Conservation (phyloP, 2,113 vertebrate species). For the Telmatochromis sp. region DNA sequence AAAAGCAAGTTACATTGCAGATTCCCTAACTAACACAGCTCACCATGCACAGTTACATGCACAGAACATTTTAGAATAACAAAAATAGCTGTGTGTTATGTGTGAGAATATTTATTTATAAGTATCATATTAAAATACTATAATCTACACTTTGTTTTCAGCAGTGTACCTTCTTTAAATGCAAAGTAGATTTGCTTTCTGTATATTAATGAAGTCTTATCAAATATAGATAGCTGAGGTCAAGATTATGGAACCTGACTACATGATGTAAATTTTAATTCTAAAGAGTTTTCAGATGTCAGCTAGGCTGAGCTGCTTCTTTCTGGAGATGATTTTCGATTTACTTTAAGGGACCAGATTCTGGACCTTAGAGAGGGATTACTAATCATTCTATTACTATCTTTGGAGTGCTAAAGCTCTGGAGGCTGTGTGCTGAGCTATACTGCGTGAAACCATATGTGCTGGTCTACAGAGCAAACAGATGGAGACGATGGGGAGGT, state of each 20-base stretch:
- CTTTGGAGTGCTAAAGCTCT: background rate
- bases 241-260: background rate
- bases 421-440: background rate
- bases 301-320: background rate
- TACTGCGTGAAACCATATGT: background rate
- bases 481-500: background rate
- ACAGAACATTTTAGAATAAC: background rate
- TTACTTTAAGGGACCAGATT: background rate
- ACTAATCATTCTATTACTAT: background rate
- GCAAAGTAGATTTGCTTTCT: background rate
- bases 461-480: background rate
- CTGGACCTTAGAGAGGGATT: background rate
- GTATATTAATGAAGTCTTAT: background rate
- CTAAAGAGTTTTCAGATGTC: background rate
- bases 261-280: background rate
- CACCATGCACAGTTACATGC: background rate
- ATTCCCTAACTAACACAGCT: background rate
- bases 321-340: background rate
- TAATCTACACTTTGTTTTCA: background rate
- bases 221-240: background rate
- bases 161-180: background rate
- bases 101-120: background rate
- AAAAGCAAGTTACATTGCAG: background rate
- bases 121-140: background rate
- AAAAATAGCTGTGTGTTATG: background rate